Base-by-base conservation (phyloP, 2,888 invertebrate species). In the Panopea generosa region DNA sequence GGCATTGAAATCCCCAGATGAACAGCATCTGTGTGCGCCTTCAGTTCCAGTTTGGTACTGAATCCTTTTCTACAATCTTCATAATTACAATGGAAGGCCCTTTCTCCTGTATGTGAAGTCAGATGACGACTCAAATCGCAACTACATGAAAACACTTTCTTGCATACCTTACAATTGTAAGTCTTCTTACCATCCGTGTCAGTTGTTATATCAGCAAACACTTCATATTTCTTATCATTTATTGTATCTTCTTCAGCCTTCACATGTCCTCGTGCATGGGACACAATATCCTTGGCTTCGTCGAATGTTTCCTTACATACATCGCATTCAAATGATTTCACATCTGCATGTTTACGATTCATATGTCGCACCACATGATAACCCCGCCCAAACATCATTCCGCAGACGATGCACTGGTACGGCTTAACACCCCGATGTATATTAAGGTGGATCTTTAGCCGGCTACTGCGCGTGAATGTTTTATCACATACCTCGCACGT, bases 281-380 rank as follows among this genome's bases (percentile, higher is more conserved):
- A 29, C 3, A 77, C 61, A 4, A 68, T 61, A 16, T 65, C 62
- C n/a, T 77, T 77, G 1, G 53, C 24, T 45, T 63, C 63, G 2
- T 55, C 38, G 38, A 69, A 73, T 1, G 9, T 49, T 45, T 73
- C 61, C 18, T 53, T 38, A 29, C 77, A 77, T 1, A 55, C 50
- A 20, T 59, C 69, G 43, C 77, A 77, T 26, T 49, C 40, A 29
- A 65, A 65, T n/a, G 24, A 14, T 14, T 60, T 27, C 29, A 50
- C 38, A n/a, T 72, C 61, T 2, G 7, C 2, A 69, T 77, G 77
- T 27, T 60, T 49, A 14, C 50, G 52, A 2, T 20, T 33, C 60
- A 79, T 67, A 33, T 79, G 79, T n/a, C 79, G 45, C 1, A 79
- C 49, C 4, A 75, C 60, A 45, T 79, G 75, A 38, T 68, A 62